phyloP scores from a whole-genome alignment of 2,113 vertebrate species.

The Mormyrus iriodes region DNA sequence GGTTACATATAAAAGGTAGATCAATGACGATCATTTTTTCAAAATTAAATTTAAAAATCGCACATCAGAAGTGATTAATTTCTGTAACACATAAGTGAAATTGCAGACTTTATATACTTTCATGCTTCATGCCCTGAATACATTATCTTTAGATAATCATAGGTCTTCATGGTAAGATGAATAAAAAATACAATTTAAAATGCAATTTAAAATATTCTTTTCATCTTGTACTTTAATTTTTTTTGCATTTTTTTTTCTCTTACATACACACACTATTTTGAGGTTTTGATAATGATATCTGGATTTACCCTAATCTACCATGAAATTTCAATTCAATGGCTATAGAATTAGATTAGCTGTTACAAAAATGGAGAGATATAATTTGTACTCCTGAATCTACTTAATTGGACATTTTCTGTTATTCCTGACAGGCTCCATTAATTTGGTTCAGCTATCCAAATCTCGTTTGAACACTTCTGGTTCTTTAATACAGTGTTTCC shows the following conservation, averaged over 20 bases:
- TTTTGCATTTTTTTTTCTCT: background rate
- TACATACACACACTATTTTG: background rate
- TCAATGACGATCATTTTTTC: background rate
- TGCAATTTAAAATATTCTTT: background rate
- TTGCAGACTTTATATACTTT: background rate
- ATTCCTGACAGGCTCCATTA: conserved; percentile 1
- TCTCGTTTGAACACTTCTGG: background rate
- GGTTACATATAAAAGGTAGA: background rate
- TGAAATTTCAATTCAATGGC: conserved; percentile 8
- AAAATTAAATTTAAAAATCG: background rate
- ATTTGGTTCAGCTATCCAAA: background rate
- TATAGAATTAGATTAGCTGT: background rate
- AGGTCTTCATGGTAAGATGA: background rate
- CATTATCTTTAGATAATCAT: background rate
- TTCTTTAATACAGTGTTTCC: background rate
- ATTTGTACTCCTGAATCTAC: conserved; percentile 13
- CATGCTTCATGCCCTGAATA: background rate
- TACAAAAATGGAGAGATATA: conserved; percentile 2
- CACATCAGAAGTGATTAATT: background rate
- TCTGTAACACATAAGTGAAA: background rate
- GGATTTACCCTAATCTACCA: background rate
- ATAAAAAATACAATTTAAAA: conserved; percentile 5
- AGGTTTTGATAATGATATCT: background rate
- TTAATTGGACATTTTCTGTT: conserved; percentile 6
- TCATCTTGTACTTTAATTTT: background rate